These are phyloP conservation scores for Notothenia coriiceps DNA, from an alignment of 2,113 vertebrate species.

Conservation along the genomic window DNA sequence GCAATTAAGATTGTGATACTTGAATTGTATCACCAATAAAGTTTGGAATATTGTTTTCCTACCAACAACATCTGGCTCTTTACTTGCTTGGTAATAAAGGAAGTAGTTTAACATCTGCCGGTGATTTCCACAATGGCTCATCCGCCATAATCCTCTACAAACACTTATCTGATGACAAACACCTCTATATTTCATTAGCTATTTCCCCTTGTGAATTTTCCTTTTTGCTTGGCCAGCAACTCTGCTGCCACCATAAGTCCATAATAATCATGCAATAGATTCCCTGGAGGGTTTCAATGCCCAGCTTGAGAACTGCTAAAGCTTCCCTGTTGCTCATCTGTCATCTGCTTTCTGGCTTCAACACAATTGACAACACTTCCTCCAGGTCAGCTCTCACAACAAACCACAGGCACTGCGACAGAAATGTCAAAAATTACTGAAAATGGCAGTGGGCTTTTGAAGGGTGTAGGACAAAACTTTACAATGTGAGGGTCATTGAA, in stretches of 20 bases:
- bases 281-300: constrained; percentile 31
- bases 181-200: constrained; percentile 39
- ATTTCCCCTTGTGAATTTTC: constrained; percentile 15
- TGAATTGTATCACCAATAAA: too few species aligned
- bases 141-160: not conserved
- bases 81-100: not conserved
- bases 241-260: constrained; percentile 40
- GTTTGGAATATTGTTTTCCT: not conserved
- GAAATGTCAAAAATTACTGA: constrained; percentile 1
- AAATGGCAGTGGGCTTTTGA: not conserved
- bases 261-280: constrained; percentile 48
- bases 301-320: constrained; percentile 25
- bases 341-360: constrained; percentile 53
- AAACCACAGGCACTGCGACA: not conserved
- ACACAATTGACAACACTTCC: constrained; percentile 24
- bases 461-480: not conserved
- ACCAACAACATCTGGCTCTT: not conserved
- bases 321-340: constrained; percentile 54
- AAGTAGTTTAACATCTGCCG: not conserved
- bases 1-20: not conserved
- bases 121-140: not conserved
- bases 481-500: not conserved
- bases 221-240: constrained; percentile 20
- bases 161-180: constrained; percentile 46
- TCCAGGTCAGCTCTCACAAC: constrained; percentile 13